Evolutionary conservation across 2,113 vertebrate genomes (phyloP).

Genomic region (Neomonachus schauinslandi): DNA sequence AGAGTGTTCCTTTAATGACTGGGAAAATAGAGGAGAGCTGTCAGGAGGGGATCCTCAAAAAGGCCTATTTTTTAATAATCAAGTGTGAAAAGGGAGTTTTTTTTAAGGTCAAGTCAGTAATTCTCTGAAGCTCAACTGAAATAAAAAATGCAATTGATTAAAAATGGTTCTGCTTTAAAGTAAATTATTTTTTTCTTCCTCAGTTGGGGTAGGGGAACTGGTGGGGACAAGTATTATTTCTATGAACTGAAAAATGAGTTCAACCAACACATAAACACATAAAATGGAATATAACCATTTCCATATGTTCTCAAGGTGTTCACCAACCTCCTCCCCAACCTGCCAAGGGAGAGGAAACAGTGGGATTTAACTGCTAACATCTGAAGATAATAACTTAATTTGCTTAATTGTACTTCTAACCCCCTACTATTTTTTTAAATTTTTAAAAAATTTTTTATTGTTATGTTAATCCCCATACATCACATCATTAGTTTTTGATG

Average conservation of each 20-base stretch:
- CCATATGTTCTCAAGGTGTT: conserved; percentile 30
- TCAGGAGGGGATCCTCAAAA: neutral
- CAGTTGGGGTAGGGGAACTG: neutral
- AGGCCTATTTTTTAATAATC: neutral
- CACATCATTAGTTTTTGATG: no score
- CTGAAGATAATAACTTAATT: conserved; percentile 41
- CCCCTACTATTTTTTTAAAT: neutral
- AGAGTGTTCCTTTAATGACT: conserved; percentile 13
- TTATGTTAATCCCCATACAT: no score
- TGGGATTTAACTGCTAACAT: conserved; percentile 32
- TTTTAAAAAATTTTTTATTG: no score
- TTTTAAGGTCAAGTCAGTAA: conserved; percentile 10
- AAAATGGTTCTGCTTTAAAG: conserved; percentile 30
- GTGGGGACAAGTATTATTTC: neutral
- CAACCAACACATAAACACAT: conserved; percentile 10
- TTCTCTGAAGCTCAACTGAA: conserved; percentile 7
- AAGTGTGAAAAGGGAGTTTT: neutral
- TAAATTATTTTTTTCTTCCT: neutral
- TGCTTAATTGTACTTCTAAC: conserved; percentile 43
- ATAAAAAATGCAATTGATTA: neutral
- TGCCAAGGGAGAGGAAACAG: neutral
- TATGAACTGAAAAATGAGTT: conserved; percentile 48
- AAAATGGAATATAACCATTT: conserved; percentile 49
- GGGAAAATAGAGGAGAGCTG: conserved; percentile 7
- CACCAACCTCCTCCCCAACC: neutral